Evolutionary conservation across 2,888 invertebrate genomes (phyloP).

Genomic region (Steinernema scapterisci): DNA sequence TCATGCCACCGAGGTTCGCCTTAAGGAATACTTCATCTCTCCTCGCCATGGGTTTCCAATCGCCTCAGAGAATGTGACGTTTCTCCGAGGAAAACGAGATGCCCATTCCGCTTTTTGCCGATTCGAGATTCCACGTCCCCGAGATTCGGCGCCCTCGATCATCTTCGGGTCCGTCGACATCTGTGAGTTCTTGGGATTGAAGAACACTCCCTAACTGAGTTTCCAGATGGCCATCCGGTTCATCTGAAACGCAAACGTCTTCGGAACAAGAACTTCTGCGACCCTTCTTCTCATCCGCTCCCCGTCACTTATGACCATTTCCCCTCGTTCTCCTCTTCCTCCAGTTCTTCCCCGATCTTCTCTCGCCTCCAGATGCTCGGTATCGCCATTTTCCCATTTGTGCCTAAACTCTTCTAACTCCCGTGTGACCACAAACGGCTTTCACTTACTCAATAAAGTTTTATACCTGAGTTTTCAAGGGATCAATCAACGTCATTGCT

Average conservation of each 20-base stretch:
- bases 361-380: not conserved
- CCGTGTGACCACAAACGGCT: not conserved
- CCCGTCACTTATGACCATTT: not conserved
- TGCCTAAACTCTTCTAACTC: slow-evolving; percentile 2
- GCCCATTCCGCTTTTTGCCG: not conserved
- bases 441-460: slow-evolving; percentile 18
- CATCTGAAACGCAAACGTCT: not conserved
- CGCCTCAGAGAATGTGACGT: not conserved
- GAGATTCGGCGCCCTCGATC: not conserved
- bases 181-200: not conserved
- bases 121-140: slow-evolving; percentile 1
- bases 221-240: slow-evolving; percentile 6
- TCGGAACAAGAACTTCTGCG: not conserved
- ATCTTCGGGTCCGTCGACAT: not conserved
- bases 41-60: not conserved
- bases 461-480: slow-evolving; percentile 31
- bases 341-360: not conserved
- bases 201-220: not conserved
- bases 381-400: not conserved
- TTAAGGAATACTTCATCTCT: not conserved
- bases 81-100: not conserved
- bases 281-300: not conserved
- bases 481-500: slow-evolving; percentile 11
- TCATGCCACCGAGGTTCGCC: not conserved
- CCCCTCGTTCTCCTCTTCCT: not conserved